Evolutionary conservation across 2,888 invertebrate species (phyloP).

Genomic region (Barypeithes pellucidus): DNA sequence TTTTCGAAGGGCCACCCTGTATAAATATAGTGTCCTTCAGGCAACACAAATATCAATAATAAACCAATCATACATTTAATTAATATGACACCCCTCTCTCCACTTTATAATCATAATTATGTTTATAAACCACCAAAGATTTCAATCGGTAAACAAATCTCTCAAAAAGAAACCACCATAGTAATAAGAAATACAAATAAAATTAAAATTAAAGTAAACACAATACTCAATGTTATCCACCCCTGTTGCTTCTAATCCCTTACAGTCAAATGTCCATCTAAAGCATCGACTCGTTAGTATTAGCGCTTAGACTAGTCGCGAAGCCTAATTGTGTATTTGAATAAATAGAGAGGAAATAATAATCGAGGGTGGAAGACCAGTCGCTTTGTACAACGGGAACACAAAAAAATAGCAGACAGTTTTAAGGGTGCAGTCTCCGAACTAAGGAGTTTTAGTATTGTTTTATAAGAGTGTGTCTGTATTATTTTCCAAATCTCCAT

Average conservation of each 20-base stretch:
- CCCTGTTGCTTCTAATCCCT: conserved; percentile 31
- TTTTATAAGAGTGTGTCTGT: background rate
- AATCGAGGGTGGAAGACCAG: conserved; percentile 41
- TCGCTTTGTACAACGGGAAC: conserved; percentile 29
- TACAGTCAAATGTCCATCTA: conserved; percentile 20
- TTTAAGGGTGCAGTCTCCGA: conserved; percentile 30
- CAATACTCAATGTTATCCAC: conserved; percentile 6
- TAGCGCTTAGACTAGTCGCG: background rate
- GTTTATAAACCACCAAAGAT: conserved; percentile 34
- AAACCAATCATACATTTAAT: background rate
- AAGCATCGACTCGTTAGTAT: background rate
- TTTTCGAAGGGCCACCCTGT: too few relatives aligned
- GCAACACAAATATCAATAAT: too few relatives aligned
- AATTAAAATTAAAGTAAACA: conserved; percentile 50
- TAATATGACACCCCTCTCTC: background rate
- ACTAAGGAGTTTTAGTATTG: conserved; percentile 29
- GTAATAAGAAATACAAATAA: conserved; percentile 46
- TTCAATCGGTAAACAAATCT: conserved; percentile 36
- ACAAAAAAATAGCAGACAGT: conserved; percentile 34
- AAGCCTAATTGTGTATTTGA: conserved; percentile 15
- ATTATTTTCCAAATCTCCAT: too few relatives aligned
- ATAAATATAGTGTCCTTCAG: too few relatives aligned
- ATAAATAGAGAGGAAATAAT: conserved; percentile 43
- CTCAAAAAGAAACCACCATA: conserved; percentile 35
- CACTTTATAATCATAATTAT: conserved; percentile 24